Evolutionary conservation across 2,797 vertebrate species (phyloP).

Genomic region (Epinephelus coioides): DNA sequence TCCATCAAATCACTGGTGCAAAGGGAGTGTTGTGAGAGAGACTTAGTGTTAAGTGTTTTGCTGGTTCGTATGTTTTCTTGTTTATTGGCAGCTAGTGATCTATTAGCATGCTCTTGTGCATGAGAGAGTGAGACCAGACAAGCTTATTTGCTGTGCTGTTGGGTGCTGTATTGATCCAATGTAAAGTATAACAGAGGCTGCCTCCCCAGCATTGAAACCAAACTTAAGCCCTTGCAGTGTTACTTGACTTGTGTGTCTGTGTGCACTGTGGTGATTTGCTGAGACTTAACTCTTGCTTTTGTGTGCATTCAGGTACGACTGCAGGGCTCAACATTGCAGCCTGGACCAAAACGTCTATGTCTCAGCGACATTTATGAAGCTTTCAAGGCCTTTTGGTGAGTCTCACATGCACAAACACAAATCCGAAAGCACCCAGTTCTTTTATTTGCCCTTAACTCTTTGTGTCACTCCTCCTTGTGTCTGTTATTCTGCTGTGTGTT

Average conservation of each 20-base stretch:
- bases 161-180: constrained; percentile 46
- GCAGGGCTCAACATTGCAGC: constrained; percentile 64
- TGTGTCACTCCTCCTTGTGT: background rate
- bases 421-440: background rate
- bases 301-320: constrained; percentile 64
- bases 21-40: background rate
- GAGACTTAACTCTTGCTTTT: constrained; percentile 11
- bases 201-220: no score
- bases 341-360: constrained; percentile 64
- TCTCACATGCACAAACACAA: background rate
- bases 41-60: background rate
- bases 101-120: constrained; percentile 16
- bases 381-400: constrained; percentile 87
- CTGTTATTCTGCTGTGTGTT: background rate
- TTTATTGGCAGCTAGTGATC: constrained; percentile 30
- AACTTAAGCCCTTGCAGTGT: background rate
- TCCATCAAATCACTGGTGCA: background rate
- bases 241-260: constrained; percentile 9
- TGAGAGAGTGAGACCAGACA: background rate
- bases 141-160: background rate
- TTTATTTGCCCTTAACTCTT: background rate
- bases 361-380: constrained; percentile 84
- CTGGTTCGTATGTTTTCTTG: background rate
- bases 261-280: constrained; percentile 15
- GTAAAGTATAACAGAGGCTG: background rate